A percentile compares a stretch with the other conserved stretches of the same genome.
Conservation (phyloP, 2,888 invertebrate species). For the Nemurella pictetii region DNA sequence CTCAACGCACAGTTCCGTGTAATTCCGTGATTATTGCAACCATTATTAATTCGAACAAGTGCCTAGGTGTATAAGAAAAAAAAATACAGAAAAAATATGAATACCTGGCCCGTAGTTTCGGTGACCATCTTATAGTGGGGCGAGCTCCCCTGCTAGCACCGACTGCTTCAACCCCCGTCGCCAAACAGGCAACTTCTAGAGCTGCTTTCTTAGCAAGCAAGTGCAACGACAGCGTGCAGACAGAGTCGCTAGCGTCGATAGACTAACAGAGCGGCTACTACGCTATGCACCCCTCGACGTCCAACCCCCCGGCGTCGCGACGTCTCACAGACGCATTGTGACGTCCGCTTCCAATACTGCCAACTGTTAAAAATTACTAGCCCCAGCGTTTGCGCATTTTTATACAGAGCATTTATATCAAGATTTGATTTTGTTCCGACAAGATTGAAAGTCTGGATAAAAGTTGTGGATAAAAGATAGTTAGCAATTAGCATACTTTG, state of each 20-base stretch:
- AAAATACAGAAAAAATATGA: slow-evolving; percentile 3
- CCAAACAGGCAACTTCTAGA: not conserved
- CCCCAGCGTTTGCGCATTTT: too few relatives aligned
- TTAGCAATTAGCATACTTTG: too few relatives aligned
- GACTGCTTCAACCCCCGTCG: not conserved
- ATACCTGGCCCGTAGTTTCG: slow-evolving; percentile 39
- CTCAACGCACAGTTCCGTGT: too few relatives aligned
- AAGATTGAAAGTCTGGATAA: too few relatives aligned
- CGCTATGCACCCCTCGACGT: not conserved
- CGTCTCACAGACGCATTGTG: not conserved
- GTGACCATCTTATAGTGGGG: slow-evolving; percentile 35
- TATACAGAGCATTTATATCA: too few relatives aligned
- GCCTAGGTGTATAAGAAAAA: too few relatives aligned
- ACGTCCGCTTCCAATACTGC: not conserved
- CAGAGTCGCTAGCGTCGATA: not conserved
- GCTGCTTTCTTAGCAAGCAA: too few relatives aligned
- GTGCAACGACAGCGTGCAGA: too few relatives aligned
- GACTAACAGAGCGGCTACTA: not conserved
- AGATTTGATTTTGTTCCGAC: too few relatives aligned
- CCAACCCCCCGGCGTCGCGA: not conserved
- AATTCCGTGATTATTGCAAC: too few relatives aligned
- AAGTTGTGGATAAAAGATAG: too few relatives aligned
- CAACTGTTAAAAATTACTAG: slow-evolving; percentile 2
- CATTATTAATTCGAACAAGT: too few relatives aligned
- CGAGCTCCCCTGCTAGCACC: not conserved